Base-by-base conservation (phyloP, 2,797 vertebrate species). In the Acanthopagrus latus region DNA sequence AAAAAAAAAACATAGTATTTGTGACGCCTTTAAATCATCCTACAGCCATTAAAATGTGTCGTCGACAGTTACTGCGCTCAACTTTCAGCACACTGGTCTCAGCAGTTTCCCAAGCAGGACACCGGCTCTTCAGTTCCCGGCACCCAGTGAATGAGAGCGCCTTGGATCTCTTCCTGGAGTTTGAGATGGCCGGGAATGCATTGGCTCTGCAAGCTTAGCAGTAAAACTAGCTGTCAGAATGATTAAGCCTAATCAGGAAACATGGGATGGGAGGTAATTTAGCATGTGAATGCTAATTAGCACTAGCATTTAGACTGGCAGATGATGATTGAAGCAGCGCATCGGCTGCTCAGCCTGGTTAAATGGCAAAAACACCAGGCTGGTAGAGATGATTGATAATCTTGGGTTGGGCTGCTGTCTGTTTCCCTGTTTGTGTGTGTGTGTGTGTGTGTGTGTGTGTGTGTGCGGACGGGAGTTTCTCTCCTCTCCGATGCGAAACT, bases 201-300 rank as follows among this genome's bases (percentile, higher is more conserved):
- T 68, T 73, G 86, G 78, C 85, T 89, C 76, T 70, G 67, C 76
- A 50, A 67, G 82, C 78, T 81, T 78, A 81, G 83, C 63, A 63
- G 83, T 87, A 78, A 84, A 88, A 88, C 84, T 86, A 63, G 82
- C 92, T 92, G 93, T 93, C 93, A 92, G 71, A 87, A 86, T 92
- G 90, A 93, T 93, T 84, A 91, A 92, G 88, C 67, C 89, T 95
- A 94, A 95, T 95, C 91, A 94, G 92, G 93, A 94, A 93, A 94
- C 94, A 94, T 92, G 93, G 90, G 89, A 94, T 92, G 91, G 89
- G 91, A 93, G 93, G 90, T 96, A 94, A 95, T 95, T 95, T 95
- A 93, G 92, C 79, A 92, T 94, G 94, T 90, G 93, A 94, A 93
- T 94, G 93, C 91, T 94, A 95, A 95, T 95, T 95, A 96, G 93